phyloP scores from a whole-genome alignment of 1,140 invertebrate genomes.

The Dolichoris vasculosae region DNA sequence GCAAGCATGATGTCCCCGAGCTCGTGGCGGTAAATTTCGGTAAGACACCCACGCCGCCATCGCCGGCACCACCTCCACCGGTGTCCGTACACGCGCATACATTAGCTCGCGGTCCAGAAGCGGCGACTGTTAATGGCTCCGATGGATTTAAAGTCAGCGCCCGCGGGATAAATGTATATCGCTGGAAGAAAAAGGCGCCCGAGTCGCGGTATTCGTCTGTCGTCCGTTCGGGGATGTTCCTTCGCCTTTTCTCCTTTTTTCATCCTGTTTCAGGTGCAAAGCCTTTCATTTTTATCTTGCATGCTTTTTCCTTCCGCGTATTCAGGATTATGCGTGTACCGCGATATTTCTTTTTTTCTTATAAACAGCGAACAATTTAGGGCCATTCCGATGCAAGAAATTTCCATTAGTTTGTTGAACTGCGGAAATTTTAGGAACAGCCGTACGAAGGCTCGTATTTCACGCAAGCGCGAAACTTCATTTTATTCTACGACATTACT shows the following conservation, averaged over 20 bases:
- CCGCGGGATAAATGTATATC: slow-evolving; percentile 58
- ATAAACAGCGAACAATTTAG: not conserved
- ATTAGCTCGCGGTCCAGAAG: slow-evolving; percentile 30
- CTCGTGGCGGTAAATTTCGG: slow-evolving; percentile 42
- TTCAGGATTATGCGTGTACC: not conserved
- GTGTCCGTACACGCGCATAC: slow-evolving; percentile 39
- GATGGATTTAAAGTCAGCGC: slow-evolving; percentile 58
- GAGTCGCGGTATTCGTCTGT: slow-evolving; percentile 49
- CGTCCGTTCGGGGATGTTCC: not conserved
- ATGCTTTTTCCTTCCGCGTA: not conserved
- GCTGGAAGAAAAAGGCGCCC: slow-evolving; percentile 17
- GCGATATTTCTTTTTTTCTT: not conserved
- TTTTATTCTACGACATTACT: not conserved
- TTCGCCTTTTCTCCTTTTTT: not conserved
- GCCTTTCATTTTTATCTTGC: not conserved
- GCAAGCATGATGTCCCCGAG: slow-evolving; percentile 35
- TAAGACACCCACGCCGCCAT: slow-evolving; percentile 43
- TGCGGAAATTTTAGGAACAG: not conserved
- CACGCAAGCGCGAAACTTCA: not conserved
- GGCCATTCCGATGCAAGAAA: not conserved
- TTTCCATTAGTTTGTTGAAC: not conserved
- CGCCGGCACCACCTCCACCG: slow-evolving; percentile 46
- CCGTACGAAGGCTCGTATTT: no score
- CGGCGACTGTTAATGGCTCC: slow-evolving; percentile 58
- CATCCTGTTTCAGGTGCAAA: not conserved